Base-by-base conservation (phyloP, 2,797 vertebrate genomes). In the Pseudochaenichthys georgianus region DNA sequence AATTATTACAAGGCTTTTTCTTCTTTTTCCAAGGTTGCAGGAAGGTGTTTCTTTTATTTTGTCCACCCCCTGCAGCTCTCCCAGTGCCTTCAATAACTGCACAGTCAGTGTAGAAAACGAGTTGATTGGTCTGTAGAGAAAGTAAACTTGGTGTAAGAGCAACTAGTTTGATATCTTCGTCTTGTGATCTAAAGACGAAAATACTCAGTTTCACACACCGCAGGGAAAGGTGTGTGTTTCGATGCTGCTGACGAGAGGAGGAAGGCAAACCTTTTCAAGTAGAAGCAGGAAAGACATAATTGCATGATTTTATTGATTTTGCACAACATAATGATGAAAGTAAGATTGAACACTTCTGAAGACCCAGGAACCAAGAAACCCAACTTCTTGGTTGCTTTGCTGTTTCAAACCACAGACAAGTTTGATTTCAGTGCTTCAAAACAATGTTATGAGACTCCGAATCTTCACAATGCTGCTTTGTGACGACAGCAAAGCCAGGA, bases 321-420 rank as follows among this genome's bases (percentile, higher is more conserved):
- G 41, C 17, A 0, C 69, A 47, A 61, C 23, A 55, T 80, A 75
- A 86, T 64, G 77, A 84, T 84, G 72, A 80, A 84, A 81, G 50
- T 15, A 41, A 72, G 67, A 61, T 65, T 64, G 42, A 64, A 65
- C 51, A 31, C 13, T 78, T 73, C 47, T 60, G 53, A 42, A 43
- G 73, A 73, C 58, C 45, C 53, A 11, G 62, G 28, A 63, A 50
- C 70, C 57, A 23, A 41, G 65, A 60, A 75, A 58, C 41, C 10
- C 19, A 17, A 50, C 74, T 75, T 75, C 47, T 21, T 21, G 41
- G 53, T 60, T 16, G 16, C 62, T 64, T 3, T 54, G 47, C 52
- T 54, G 31, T 66, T 66, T 77, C 45, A 52, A 64, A 64, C 42
- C 54, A 38, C 12, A 64, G 72, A 77, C 62, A 64, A 67, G 77